phyloP scores from a whole-genome alignment of 2,113 vertebrate genomes.

The Chunga burmeisteri region DNA sequence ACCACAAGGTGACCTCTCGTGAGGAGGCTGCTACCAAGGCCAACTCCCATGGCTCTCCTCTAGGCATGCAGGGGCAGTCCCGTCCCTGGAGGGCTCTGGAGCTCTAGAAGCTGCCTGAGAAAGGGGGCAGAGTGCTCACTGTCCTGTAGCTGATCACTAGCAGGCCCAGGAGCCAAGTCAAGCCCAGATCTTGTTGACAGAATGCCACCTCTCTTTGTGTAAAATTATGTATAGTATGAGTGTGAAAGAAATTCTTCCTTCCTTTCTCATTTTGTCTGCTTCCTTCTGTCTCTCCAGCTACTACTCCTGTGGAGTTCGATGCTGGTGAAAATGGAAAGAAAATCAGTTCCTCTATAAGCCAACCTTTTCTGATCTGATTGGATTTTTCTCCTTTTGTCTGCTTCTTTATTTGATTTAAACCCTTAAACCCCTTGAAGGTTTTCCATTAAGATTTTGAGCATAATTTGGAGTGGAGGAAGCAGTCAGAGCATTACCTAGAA shows the following conservation, averaged over 20 bases:
- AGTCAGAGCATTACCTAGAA: not conserved
- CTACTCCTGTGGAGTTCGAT: not conserved
- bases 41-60: not conserved
- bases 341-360: not conserved
- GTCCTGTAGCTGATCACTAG: accelerated
- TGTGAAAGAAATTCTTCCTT: not conserved
- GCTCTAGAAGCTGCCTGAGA: not conserved
- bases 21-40: not conserved
- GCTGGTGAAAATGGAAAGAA: not conserved
- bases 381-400: conserved; percentile 21
- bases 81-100: not conserved
- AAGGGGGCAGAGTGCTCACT: not conserved
- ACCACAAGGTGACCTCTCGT: not conserved
- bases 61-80: no score
- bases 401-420: conserved; percentile 45
- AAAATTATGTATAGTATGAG: not conserved
- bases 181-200: not conserved
- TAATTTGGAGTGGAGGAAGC: not conserved
- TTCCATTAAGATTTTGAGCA: conserved; percentile 37
- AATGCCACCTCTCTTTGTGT: not conserved
- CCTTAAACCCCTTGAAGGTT: conserved; percentile 3
- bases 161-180: not conserved
- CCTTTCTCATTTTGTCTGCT: not conserved
- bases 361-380: conserved; percentile 26
- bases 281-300: not conserved